These are phyloP conservation scores for Monoplex corrugatus DNA, from an alignment of 2,888 invertebrate genomes.

Conservation along the genomic window DNA sequence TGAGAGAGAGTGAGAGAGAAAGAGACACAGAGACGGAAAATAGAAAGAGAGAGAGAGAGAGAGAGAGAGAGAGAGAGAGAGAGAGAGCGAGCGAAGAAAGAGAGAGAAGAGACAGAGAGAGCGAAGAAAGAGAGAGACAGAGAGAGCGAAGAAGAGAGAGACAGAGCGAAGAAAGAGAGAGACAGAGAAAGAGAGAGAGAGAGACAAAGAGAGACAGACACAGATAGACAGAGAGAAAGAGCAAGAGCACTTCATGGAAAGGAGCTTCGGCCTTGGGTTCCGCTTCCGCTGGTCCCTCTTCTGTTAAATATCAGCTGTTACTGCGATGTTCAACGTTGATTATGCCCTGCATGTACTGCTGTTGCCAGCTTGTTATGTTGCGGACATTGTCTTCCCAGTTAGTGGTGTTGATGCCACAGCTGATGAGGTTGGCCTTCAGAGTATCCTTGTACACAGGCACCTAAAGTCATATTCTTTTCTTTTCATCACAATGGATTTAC, in stretches of 20 bases:
- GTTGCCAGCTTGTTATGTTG: no score
- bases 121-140: neutral
- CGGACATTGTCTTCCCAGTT: no score
- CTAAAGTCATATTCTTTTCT: no score
- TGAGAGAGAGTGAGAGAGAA: neutral
- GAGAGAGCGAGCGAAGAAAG: neutral
- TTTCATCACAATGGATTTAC: no score
- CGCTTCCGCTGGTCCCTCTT: no score
- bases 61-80: neutral
- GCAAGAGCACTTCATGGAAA: neutral
- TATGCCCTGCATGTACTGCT: no score
- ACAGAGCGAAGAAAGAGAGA: neutral
- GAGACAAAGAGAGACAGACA: neutral
- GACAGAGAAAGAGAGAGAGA: neutral
- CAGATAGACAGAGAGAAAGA: neutral
- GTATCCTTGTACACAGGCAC: no score
- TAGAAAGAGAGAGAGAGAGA: neutral
- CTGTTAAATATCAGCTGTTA: no score
- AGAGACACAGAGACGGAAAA: neutral
- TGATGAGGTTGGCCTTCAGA: no score
- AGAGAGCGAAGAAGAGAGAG: neutral
- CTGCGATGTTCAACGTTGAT: no score
- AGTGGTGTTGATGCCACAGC: no score
- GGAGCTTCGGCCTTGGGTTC: no score
- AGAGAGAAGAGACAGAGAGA: neutral